phyloP scores from a whole-genome alignment of 2,113 vertebrate species.

The Hymenochirus boettgeri region DNA sequence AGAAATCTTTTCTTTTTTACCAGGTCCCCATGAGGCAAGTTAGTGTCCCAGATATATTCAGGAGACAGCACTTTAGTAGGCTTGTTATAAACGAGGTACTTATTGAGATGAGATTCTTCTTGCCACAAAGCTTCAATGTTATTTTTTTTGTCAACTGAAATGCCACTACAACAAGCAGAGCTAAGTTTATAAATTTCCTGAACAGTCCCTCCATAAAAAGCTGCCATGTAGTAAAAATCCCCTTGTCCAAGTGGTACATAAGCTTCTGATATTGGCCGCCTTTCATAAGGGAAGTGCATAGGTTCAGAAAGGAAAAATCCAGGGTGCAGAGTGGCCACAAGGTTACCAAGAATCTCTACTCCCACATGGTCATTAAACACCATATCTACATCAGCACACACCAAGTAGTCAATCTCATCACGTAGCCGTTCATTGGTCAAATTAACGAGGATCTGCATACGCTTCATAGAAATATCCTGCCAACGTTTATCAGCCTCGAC shows the following conservation, averaged over 20 bases:
- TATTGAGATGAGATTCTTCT: slow-evolving; percentile 72
- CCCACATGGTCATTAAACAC: slow-evolving; percentile 61
- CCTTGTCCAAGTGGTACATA: slow-evolving; percentile 56
- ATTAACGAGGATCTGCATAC: slow-evolving; percentile 55
- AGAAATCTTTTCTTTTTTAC: slow-evolving; percentile 24
- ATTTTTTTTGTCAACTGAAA: slow-evolving; percentile 58
- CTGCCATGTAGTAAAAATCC: slow-evolving; percentile 66
- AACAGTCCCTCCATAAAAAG: slow-evolving; percentile 61
- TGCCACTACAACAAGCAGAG: slow-evolving; percentile 55
- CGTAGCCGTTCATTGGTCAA: slow-evolving; percentile 48
- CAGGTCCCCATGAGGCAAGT: slow-evolving; percentile 13
- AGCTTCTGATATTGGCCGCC: slow-evolving; percentile 49
- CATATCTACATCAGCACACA: slow-evolving; percentile 65
- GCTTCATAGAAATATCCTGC: slow-evolving; percentile 53
- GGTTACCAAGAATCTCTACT: slow-evolving; percentile 60
- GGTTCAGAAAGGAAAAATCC: slow-evolving; percentile 51
- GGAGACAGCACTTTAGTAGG: slow-evolving; percentile 65
- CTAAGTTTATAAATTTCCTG: slow-evolving; percentile 55
- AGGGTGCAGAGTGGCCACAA: slow-evolving; percentile 63
- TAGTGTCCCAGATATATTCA: slow-evolving; percentile 62
- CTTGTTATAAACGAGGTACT: slow-evolving; percentile 61
- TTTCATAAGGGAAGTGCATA: slow-evolving; percentile 56
- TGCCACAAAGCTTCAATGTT: slow-evolving; percentile 51
- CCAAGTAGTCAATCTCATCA: slow-evolving; percentile 58
- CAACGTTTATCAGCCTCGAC: slow-evolving; percentile 59